These are phyloP conservation scores for Patella depressa DNA, from an alignment of 2,888 invertebrate species.

Conservation along the genomic window DNA sequence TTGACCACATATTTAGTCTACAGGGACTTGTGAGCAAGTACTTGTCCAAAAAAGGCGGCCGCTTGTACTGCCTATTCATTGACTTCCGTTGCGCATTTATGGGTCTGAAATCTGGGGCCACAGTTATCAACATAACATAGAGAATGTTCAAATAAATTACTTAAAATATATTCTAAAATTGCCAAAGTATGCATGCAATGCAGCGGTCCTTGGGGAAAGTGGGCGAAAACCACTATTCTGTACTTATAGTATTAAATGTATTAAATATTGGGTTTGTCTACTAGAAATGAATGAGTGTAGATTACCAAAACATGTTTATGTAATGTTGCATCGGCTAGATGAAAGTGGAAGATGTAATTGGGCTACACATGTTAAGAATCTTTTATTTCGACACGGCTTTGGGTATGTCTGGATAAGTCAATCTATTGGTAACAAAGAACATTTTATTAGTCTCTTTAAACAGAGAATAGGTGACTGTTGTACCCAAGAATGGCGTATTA, in stretches of 20 bases:
- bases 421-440: background rate
- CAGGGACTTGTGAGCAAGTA: background rate
- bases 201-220: conserved; percentile 9
- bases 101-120: conserved; percentile 9
- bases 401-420: background rate
- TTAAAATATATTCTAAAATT: background rate
- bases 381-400: background rate
- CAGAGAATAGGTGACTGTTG: conserved; percentile 9
- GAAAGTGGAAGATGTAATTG: background rate
- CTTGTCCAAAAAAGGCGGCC: conserved; percentile 1
- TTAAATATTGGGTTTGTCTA: background rate
- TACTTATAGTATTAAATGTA: conserved; percentile 1
- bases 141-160: conserved; percentile 1
- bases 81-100: background rate
- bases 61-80: background rate
- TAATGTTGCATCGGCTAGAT: background rate
- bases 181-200: background rate
- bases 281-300: background rate
- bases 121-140: background rate
- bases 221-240: conserved; percentile 5
- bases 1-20: conserved; percentile 5
- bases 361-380: background rate
- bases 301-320: background rate
- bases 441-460: background rate
- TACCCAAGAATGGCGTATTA: background rate